Percentiles rank a stretch among this genome's conserved stretches.
phyloP scores from a whole-genome alignment of 2,888 invertebrate species.

The Elegia similella region DNA sequence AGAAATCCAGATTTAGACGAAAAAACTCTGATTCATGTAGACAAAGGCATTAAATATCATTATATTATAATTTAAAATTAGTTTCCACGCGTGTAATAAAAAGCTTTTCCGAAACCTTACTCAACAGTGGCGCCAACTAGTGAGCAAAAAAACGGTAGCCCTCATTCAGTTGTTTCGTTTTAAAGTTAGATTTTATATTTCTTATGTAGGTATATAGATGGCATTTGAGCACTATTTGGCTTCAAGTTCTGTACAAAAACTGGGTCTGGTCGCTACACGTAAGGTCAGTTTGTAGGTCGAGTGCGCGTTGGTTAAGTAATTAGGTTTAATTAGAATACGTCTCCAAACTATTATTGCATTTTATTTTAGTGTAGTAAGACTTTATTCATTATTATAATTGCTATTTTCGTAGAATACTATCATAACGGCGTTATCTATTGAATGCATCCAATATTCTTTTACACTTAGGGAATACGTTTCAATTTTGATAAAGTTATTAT shows the following conservation, averaged over 20 bases:
- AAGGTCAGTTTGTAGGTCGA: not conserved
- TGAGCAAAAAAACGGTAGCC: too few species aligned
- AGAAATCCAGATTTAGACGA: too few species aligned
- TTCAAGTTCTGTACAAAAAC: not conserved
- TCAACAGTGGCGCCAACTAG: too few species aligned
- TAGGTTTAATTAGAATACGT: constrained; percentile 3
- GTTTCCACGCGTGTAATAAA: too few species aligned
- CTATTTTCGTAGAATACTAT: not conserved
- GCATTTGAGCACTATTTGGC: not conserved
- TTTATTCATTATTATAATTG: not conserved
- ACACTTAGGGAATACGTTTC: constrained; percentile 1
- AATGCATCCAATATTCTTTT: not conserved
- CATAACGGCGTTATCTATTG: not conserved
- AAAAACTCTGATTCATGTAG: too few species aligned
- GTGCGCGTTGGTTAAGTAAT: constrained; percentile 1
- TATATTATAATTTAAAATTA: too few species aligned
- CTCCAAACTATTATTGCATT: constrained; percentile 6
- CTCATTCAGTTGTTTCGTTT: too few species aligned
- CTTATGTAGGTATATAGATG: too few species aligned
- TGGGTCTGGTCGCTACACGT: not conserved
- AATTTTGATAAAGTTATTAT: constrained; percentile 12
- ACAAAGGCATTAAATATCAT: too few species aligned
- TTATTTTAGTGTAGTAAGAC: constrained; percentile 5
- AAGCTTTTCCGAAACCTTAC: too few species aligned
- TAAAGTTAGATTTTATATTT: too few species aligned